These are phyloP conservation scores for Xanthorhoe spadicearia DNA, from an alignment of 2,888 invertebrate genomes.

Conservation along the genomic window DNA sequence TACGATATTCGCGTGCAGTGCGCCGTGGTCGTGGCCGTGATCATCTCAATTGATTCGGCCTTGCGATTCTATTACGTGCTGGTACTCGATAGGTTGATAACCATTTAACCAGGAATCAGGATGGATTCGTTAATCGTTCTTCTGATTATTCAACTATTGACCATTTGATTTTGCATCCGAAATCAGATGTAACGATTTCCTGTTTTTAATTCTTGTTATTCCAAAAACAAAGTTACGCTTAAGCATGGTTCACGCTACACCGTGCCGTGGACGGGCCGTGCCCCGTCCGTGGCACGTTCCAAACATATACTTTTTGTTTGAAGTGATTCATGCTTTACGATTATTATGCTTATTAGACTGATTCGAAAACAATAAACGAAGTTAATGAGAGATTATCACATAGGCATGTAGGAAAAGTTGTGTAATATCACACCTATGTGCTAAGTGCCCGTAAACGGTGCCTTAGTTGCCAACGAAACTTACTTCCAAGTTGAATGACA, in stretches of 20 bases:
- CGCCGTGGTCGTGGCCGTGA: constrained; percentile 57
- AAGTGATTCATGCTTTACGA: too few species aligned
- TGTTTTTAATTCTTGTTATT: too few species aligned
- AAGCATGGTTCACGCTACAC: too few species aligned
- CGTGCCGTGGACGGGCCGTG: too few species aligned
- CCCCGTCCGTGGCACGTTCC: too few species aligned
- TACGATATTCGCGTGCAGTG: constrained; percentile 34
- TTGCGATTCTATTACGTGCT: constrained; percentile 69
- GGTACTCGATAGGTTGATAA: constrained; percentile 54
- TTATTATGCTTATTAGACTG: neutral
- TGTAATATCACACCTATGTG: constrained; percentile 74
- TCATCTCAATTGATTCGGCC: constrained; percentile 72
- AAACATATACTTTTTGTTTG: too few species aligned
- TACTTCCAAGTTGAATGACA: constrained; percentile 44
- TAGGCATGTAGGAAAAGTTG: constrained; percentile 59
- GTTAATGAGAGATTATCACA: constrained; percentile 35
- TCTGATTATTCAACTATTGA: constrained; percentile 34
- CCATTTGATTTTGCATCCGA: constrained; percentile 31
- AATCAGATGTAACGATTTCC: constrained; percentile 6
- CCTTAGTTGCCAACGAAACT: constrained; percentile 48
- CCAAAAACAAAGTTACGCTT: neutral
- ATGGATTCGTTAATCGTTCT: constrained; percentile 47
- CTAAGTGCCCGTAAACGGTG: constrained; percentile 61
- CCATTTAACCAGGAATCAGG: constrained; percentile 40
- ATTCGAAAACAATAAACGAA: constrained; percentile 7